Evolutionary conservation across 2,797 vertebrate species (phyloP).

Genomic region (Liasis olivaceus): DNA sequence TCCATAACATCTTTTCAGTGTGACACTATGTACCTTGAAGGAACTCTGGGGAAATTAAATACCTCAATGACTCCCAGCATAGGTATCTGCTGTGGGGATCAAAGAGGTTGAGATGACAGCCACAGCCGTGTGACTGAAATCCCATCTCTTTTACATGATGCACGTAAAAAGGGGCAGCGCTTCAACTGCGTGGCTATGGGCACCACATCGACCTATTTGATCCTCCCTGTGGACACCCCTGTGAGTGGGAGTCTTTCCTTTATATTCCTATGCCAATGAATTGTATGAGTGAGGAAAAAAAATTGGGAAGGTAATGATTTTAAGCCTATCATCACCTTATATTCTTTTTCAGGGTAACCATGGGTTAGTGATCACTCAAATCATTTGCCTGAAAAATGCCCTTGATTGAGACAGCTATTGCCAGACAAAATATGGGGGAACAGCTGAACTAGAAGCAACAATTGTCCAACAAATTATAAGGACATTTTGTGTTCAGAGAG

Average conservation of each 20-base stretch:
- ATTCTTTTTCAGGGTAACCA: background rate
- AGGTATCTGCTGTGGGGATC: background rate
- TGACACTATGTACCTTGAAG: background rate
- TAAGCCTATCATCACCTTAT: background rate
- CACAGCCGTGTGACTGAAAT: background rate
- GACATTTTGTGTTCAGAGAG: background rate
- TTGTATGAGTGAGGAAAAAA: background rate
- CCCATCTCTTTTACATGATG: background rate
- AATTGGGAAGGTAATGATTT: background rate
- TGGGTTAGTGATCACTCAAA: background rate
- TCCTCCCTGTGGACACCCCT: background rate
- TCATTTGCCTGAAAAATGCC: background rate
- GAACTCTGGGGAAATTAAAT: background rate
- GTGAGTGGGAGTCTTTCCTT: background rate
- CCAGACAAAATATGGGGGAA: background rate
- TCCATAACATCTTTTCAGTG: background rate
- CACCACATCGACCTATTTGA: background rate
- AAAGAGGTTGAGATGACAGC: background rate
- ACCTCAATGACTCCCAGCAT: too few relatives aligned
- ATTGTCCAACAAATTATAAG: background rate
- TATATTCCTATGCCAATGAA: background rate
- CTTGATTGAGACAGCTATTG: background rate
- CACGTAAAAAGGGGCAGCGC: background rate
- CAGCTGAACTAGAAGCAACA: background rate
- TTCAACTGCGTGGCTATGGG: background rate